These are phyloP conservation scores for Pilophorus perplexus DNA, from an alignment of 2,888 invertebrate species.

Conservation along the genomic window DNA sequence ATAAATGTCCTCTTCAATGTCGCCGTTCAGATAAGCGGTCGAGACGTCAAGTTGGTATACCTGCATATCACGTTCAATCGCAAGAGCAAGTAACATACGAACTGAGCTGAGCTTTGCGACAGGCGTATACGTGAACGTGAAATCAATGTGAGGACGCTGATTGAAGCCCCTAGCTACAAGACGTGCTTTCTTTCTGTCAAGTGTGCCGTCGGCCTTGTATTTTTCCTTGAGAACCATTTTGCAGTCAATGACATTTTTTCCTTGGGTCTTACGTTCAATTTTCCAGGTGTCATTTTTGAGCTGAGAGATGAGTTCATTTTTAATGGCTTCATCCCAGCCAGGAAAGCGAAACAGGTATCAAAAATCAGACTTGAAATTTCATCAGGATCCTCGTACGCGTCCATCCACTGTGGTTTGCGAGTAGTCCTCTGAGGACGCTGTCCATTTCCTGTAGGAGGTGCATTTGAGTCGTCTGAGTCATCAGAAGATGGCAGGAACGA, in stretches of 20 bases:
- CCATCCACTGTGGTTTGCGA: slow-evolving; percentile 12
- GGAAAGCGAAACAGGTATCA: slow-evolving; percentile 2
- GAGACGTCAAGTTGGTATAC: slow-evolving; percentile 49
- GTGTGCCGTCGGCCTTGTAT: slow-evolving; percentile 21
- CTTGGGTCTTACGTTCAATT: slow-evolving; percentile 1
- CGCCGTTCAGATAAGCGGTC: slow-evolving; percentile 49
- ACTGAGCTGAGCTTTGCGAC: slow-evolving; percentile 48
- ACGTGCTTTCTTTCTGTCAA: slow-evolving; percentile 26
- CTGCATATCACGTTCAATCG: slow-evolving; percentile 43
- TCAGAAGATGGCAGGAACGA: neutral
- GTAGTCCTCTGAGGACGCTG: neutral
- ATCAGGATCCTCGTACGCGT: slow-evolving; percentile 9
- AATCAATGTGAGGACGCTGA: slow-evolving; percentile 8
- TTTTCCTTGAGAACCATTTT: slow-evolving; percentile 26
- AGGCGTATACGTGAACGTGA: slow-evolving; percentile 49
- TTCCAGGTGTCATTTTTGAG: slow-evolving; percentile 34
- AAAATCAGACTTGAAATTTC: slow-evolving; percentile 16
- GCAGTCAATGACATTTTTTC: slow-evolving; percentile 15
- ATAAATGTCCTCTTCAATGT: slow-evolving; percentile 49
- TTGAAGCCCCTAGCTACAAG: slow-evolving; percentile 22
- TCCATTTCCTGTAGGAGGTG: neutral
- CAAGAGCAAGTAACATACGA: slow-evolving; percentile 47
- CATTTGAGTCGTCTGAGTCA: neutral
- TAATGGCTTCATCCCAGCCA: slow-evolving; percentile 33
- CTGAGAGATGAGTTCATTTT: slow-evolving; percentile 21